Evolutionary conservation across 2,113 vertebrate genomes (phyloP), one percentile per base, ranked within the genome.

Genomic region (Puma concolor): DNA sequence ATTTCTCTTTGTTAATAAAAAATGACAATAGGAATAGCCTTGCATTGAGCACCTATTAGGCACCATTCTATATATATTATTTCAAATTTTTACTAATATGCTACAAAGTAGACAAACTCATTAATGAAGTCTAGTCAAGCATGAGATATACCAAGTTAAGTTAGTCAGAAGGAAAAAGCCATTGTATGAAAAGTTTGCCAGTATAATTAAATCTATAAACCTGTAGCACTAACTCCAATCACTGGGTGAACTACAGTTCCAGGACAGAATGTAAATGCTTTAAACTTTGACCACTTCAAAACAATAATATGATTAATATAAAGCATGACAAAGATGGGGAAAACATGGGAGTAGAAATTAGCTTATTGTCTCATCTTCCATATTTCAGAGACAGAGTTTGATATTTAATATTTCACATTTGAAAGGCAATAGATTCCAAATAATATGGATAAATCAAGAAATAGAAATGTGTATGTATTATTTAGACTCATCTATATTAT

Each of bases 1-100:
- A 72, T 64, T 95, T 94, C 31, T 9, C 17, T 88, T 91, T 41
- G 7, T 84, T 90, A 86, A 14, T 19, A 72, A 94, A 96, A 96
- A 33, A 48, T 63, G 66, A 16, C n/a, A 88, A 57, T 41, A 38
- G 15, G 14, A 92, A 77, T 77, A 23, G 8, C 16, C 13, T 91
- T 41, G 67, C 54, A 21, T 11, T 57, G 4, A 60, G 19, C 15
- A 50, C 14, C 15, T 50, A 38, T 71, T 44, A 64, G 44, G 9
- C 14, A 57, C 16, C 6, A 15, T 57, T 81, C 44, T 93, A 48
- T 48, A n/a, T 38, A 54, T 2, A n/a, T 64, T 57, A 90, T 93
- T 95, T 94, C 41, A 83, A n/a, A 31, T 38, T 41, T 94, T 96
- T 88, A 72, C 17, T 88, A 91, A 64, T 66, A 86, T 19, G 7